These are phyloP conservation scores for Cladopsammia gracilis DNA, from an alignment of 64 coral and sea anemone genomes.

Conservation along the genomic window DNA sequence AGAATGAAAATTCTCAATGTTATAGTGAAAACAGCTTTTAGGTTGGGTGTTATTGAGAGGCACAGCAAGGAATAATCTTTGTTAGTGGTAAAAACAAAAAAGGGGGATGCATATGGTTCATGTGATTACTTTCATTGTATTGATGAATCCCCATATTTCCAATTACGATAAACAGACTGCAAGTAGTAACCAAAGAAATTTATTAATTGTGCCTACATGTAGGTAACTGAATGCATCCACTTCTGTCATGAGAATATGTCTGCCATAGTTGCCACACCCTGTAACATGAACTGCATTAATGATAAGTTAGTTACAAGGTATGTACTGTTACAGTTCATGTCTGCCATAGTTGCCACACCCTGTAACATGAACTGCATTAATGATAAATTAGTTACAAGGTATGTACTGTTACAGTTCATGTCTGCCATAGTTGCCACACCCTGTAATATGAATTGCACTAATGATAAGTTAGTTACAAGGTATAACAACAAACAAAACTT, in stretches of 20 bases:
- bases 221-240: constrained; percentile 93
- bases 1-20: too few relatives aligned
- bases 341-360: too few relatives aligned
- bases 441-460: constrained; percentile 98
- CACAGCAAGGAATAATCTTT: too few relatives aligned
- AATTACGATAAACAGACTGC: not conserved
- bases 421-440: constrained; percentile 92
- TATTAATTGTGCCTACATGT: not conserved
- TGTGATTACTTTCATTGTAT: not conserved
- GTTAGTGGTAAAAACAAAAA: too few relatives aligned
- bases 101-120: too few relatives aligned
- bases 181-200: not conserved
- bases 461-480: constrained; percentile 98
- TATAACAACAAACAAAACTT: too few relatives aligned
- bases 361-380: too few relatives aligned
- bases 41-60: too few relatives aligned
- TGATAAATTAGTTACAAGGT: constrained; percentile 98
- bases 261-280: constrained; percentile 90
- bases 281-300: constrained; percentile 99
- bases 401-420: constrained; percentile 41
- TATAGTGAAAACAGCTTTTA: too few relatives aligned
- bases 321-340: not conserved
- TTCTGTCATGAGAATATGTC: constrained; percentile 98
- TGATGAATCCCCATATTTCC: not conserved
- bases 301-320: constrained; percentile 98